Evolutionary conservation across 1,140 invertebrate species (phyloP), one percentile per base, ranked within the genome.

Genomic region (Pseudomyrmex cubaensis): DNA sequence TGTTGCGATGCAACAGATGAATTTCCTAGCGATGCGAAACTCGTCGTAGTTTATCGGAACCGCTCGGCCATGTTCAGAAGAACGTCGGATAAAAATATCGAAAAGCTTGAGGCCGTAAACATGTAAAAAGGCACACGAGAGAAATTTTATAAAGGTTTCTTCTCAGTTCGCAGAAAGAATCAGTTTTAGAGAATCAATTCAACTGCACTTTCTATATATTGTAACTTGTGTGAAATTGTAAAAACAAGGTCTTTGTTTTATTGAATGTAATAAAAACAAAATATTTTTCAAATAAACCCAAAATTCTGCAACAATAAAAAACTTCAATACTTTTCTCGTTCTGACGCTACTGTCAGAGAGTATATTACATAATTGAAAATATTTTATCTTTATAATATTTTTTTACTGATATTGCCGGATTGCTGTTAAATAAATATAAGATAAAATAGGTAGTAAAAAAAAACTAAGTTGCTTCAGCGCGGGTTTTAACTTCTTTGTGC

Each of bases 1-100:
- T 13, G n/a, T n/a, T n/a, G 22, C 52, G 48, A 82, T 48, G 83
- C 76, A 72, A 80, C 67, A 80, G 82, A 80, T 80, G 75, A 70
- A 17, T 62, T 61, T 80, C 69, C 20, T 48, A 59, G 8, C 15
- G 70, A 75, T 25, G 61, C 44, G 12, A 62, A 76, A 50, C 66
- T 78, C 25, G 63, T 50, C 46, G 35, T 4, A 57, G 46, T 80
- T 78, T 72, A 72, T 80, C 66, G 76, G 35, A 35, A 20, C 56
- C 54, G 35, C 44, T 50, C 69, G 10, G 46, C 44, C 17, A 59
- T 9, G 54, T 48, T 72, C 15, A 50, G 15, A 62, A 77, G 54
- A 77, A 77, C 35, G 48, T 56, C 54, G 74, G 74, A 56, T 77
- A 77, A 77, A 77, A 77, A 77, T 77, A 77, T 67, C 74, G 48